Base-by-base conservation (phyloP, 1,140 invertebrate genomes). In the Tachypleus tridentatus region DNA sequence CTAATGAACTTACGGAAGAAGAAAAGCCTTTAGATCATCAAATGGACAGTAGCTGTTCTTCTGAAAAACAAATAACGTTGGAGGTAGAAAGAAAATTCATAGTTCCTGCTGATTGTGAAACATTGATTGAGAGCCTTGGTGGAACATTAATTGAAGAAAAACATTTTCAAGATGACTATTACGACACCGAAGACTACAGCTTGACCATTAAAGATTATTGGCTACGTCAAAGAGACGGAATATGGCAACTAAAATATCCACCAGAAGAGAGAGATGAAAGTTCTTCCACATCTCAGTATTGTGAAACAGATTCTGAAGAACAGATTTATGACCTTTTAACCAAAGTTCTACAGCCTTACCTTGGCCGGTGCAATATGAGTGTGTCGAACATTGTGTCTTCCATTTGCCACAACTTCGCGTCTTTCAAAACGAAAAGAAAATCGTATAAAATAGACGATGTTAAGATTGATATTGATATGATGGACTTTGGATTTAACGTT, bases 241-340 rank as follows among this genome's bases (percentile, higher is more conserved):
- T 11, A 57, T 57, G 56, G 56, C 56, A 57, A 29, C n/a, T 57
- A 29, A 57, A 57, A 57, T 57, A 57, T 57, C 56, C 56, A 57
- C 6, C 9, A 6, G 56, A 29, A 10, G 56, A 57, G 4, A 57
- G 56, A 57, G 29, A 29, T 29, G 29, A 29, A 29, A 29, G 29
- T 29, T 29, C 29, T 29, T 6, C 56, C 4, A 9, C 8, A 57
- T 8, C 56, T 5, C n/a, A 57, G 9, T 57, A 57, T 9, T 57
- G 47, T 29, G 56, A 57, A 57, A 57, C 56, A 29, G 56, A 57
- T 11, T 5, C n/a, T 10, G 56, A 57, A 57, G 4, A 57, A 5
- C 10, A 57, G 9, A 57, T 57, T 8, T 29, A 29, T 29, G 29
- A 29, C 0, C 29, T 29, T 29, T 29, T 29, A 29, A 57, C 47